Conservation (phyloP, 2,113 vertebrate species). For the Lepus europaeus region DNA sequence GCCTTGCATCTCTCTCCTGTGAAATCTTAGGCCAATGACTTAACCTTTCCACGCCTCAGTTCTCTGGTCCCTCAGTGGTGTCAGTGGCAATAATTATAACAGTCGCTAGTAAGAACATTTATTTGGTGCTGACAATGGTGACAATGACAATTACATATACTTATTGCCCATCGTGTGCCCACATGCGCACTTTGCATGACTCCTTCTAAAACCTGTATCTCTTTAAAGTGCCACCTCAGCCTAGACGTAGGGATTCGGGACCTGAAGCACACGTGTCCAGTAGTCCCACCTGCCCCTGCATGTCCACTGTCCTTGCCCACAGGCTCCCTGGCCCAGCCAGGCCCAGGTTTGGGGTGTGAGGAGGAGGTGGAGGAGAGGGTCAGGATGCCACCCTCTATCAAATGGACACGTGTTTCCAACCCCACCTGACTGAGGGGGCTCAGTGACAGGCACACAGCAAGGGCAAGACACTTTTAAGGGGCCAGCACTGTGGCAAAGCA, state of each 20-base stretch:
- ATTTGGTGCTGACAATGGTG: neutral
- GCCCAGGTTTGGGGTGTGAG: neutral
- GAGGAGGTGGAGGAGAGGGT: neutral
- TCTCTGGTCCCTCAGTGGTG: neutral
- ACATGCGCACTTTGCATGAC: neutral
- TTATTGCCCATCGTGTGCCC: neutral
- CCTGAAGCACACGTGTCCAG: neutral
- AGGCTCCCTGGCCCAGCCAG: neutral
- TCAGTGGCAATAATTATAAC: neutral
- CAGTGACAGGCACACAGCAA: neutral
- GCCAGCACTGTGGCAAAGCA: no score
- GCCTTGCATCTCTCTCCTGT: neutral
- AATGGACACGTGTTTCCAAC: neutral
- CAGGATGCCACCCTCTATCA: accelerated
- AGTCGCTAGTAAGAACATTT: neutral
- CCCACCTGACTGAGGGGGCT: no score
- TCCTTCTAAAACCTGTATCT: neutral
- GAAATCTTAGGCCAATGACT: neutral
- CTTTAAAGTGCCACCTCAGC: neutral
- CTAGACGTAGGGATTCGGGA: neutral
- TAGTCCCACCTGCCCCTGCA: neutral
- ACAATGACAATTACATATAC: neutral
- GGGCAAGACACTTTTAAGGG: neutral
- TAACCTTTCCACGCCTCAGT: neutral
- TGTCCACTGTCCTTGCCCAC: neutral